Conservation (phyloP, 2,113 vertebrate species). For the Sinocyclocheilus grahami region DNA sequence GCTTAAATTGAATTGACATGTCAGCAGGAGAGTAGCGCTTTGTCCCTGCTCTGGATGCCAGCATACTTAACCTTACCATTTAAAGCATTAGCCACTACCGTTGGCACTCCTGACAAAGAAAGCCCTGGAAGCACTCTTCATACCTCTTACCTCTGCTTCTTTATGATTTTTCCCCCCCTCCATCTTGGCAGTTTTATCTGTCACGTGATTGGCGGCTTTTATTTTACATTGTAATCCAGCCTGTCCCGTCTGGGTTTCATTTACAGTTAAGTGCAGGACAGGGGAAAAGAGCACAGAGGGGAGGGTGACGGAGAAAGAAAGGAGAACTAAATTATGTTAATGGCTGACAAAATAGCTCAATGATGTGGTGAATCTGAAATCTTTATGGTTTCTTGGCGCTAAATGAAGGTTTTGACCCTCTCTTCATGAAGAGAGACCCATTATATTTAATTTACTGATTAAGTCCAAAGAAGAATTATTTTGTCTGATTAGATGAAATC, state of each 20-base stretch:
- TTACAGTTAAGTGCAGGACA: conserved; percentile 83
- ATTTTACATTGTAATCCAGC: conserved; percentile 74
- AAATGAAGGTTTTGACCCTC: conserved; percentile 19
- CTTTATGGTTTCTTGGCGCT: conserved; percentile 63
- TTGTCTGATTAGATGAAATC: not conserved
- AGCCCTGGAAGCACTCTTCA: conserved; percentile 74
- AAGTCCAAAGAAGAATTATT: not conserved
- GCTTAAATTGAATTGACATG: conserved; percentile 71
- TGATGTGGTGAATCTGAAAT: conserved; percentile 58
- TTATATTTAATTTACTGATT: not conserved
- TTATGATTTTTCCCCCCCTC: conserved; percentile 24
- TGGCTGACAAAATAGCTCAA: conserved; percentile 68
- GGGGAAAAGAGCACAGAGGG: conserved; percentile 38
- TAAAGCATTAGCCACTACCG: conserved; percentile 73
- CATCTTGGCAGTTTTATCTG: conserved; percentile 65
- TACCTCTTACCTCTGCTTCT: conserved; percentile 49
- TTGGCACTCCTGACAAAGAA: conserved; percentile 67
- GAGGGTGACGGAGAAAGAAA: conserved; percentile 42
- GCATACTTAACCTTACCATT: conserved; percentile 76
- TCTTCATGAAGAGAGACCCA: not conserved
- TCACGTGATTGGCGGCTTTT: conserved; percentile 74
- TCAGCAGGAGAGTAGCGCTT: conserved; percentile 70
- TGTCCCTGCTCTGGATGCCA: conserved; percentile 72
- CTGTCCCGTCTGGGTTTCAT: conserved; percentile 82
- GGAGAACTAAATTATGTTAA: no score